phyloP scores from a whole-genome alignment of 2,888 invertebrate genomes.

The Parascotia fuliginaria region DNA sequence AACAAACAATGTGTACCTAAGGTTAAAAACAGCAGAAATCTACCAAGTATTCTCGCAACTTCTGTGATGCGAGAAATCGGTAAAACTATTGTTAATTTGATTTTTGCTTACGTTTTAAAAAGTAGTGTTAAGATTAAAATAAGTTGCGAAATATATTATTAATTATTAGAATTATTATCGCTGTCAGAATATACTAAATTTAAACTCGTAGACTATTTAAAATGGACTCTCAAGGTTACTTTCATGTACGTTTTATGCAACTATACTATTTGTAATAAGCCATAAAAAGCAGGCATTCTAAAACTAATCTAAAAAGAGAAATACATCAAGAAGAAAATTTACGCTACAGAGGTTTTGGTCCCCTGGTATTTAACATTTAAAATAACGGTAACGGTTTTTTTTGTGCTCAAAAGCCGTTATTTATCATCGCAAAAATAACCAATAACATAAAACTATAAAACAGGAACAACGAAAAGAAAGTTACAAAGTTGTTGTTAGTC shows the following conservation, averaged over 20 bases:
- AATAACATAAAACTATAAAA: conserved; percentile 49
- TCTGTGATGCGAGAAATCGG: conserved; percentile 13
- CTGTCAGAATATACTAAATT: too few relatives aligned
- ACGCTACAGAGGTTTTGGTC: conserved; percentile 58
- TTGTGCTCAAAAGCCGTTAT: conserved; percentile 1
- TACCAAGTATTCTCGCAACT: conserved; percentile 14
- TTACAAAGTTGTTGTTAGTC: conserved; percentile 36
- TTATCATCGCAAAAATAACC: conserved; percentile 45
- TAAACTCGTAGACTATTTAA: not conserved
- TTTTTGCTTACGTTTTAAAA: too few relatives aligned
- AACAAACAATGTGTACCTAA: not conserved
- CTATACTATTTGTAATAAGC: not conserved
- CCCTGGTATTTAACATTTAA: conserved; percentile 39
- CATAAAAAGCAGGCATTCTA: not conserved
- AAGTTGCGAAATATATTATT: too few relatives aligned
- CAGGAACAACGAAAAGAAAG: conserved; percentile 51
- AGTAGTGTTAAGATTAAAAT: conserved; percentile 1
- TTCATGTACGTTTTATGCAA: not conserved
- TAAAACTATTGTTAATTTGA: too few relatives aligned
- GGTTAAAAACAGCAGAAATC: not conserved
- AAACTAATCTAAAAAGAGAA: not conserved
- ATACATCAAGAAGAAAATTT: conserved; percentile 1
- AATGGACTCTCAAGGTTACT: not conserved
- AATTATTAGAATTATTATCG: too few relatives aligned
- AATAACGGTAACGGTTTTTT: not conserved